Percentiles rank a stretch among this genome's conserved stretches.
phyloP scores from a whole-genome alignment of 2,888 invertebrate genomes.

The Eubasilissa splendida region DNA sequence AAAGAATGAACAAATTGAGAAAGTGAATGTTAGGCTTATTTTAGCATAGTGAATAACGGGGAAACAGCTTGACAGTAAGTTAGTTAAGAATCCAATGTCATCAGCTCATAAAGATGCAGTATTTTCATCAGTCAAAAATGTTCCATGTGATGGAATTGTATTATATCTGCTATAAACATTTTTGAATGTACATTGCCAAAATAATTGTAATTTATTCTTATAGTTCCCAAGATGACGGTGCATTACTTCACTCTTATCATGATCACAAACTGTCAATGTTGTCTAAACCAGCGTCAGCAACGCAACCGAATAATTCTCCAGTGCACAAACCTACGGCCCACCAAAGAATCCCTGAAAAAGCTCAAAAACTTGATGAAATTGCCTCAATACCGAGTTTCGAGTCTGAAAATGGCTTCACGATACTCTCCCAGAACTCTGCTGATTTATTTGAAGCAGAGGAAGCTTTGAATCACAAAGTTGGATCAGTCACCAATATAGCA shows the following conservation, averaged over 20 bases:
- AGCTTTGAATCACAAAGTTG: constrained; percentile 59
- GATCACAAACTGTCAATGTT: constrained; percentile 14
- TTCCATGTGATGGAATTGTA: no score
- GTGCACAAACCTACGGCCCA: constrained; percentile 33
- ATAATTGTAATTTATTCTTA: constrained; percentile 11
- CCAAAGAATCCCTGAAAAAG: constrained; percentile 12
- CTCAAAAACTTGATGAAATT: constrained; percentile 43
- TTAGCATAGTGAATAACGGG: no score
- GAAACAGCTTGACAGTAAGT: no score
- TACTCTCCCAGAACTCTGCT: constrained; percentile 57
- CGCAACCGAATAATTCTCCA: constrained; percentile 48
- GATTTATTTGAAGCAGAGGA: constrained; percentile 62
- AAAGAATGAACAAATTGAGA: no score
- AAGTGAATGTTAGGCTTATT: no score
- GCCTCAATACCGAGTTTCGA: constrained; percentile 50
- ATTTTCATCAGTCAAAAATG: no score
- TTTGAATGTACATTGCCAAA: background rate
- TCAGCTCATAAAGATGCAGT: no score
- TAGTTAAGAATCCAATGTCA: no score
- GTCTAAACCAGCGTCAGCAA: constrained; percentile 27
- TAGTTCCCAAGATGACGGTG: constrained; percentile 52
- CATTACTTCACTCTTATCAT: constrained; percentile 16
- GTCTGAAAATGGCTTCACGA: constrained; percentile 55
- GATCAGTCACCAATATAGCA: constrained; percentile 50
- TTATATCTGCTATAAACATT: no score